Evolutionary conservation across 2,888 invertebrate species (phyloP), one percentile per base, ranked within the genome.

Genomic region (Eristalis tenax): DNA sequence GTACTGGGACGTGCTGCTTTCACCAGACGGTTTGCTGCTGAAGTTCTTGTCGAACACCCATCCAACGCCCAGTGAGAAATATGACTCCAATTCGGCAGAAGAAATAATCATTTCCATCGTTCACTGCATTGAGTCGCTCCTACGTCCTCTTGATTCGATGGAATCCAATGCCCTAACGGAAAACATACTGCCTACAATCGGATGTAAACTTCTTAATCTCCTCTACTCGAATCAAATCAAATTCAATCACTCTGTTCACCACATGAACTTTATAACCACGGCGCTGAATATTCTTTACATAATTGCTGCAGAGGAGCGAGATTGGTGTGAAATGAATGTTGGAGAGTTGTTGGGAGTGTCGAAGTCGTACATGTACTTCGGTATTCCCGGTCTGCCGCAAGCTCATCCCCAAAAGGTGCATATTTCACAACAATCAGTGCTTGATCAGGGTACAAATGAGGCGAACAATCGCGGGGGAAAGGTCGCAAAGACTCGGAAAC

Each of bases 351-450:
- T 96, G 88, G 95, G 95, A 1, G 93, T 95, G 64, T 93, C 94
- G 73, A 94, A 94, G 83, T 92, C 94, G 83, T 95, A 93, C 89
- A 94, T 95, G 92, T 91, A 95, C 3, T 95, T 94, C 89, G 92
- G 92, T 15, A 89, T 94, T 22, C 91, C 92, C 90, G 91, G 89
- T 10, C 91, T 93, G 83, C 90, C 90, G 6, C 91, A 92, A 18
- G 10, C 23, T 0, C 50, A 92, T 43, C 94, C 95, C 1, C 94
- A 93, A 89, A 94, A 93, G 75, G 89, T 96, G 35, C 92, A 94
- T 91, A 95, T 95, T 0, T 94, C 96, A 0, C 95, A 95, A 89
- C 94, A 96, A 89, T 94, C 94, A 23, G 91, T 95, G 56, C 94
- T 94, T 13, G 94, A 95, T 86, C 92, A 90, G 66, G 89, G 79